phyloP scores from a whole-genome alignment of 2,888 invertebrate genomes.

The Luperina testacea region DNA sequence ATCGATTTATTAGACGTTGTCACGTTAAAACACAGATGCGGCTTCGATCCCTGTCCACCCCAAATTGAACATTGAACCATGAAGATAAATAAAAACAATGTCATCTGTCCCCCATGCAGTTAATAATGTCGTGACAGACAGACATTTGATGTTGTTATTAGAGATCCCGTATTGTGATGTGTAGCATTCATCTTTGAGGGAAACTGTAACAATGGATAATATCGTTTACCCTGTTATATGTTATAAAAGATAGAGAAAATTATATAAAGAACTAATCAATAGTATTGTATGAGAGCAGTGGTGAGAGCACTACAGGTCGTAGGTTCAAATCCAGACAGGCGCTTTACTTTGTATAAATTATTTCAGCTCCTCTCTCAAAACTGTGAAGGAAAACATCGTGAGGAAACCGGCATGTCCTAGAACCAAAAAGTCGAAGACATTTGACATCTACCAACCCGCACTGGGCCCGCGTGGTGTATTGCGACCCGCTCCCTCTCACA shows the following conservation, averaged over 20 bases:
- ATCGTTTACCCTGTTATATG: slow-evolving; percentile 3
- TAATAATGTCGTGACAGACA: slow-evolving; percentile 53
- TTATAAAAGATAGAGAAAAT: background rate
- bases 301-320: too few relatives aligned
- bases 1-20: too few relatives aligned
- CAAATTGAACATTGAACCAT: slow-evolving; percentile 32
- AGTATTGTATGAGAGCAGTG: background rate
- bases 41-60: slow-evolving; percentile 15
- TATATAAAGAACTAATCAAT: background rate
- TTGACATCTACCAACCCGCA: too few relatives aligned
- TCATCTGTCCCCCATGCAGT: slow-evolving; percentile 46
- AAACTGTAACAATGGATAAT: background rate
- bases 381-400: too few relatives aligned
- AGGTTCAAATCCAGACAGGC: too few relatives aligned
- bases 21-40: slow-evolving; percentile 25
- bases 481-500: too few relatives aligned
- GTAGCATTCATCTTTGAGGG: slow-evolving; percentile 13
- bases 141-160: slow-evolving; percentile 59
- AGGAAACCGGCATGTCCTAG: too few relatives aligned
- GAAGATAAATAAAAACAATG: slow-evolving; percentile 54
- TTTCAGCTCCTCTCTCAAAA: too few relatives aligned
- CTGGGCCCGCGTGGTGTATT: too few relatives aligned
- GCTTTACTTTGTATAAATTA: too few relatives aligned
- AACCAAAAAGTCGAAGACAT: too few relatives aligned
- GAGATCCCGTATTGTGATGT: slow-evolving; percentile 21